These are phyloP conservation scores for Clistopyga incitator DNA, from an alignment of 2,888 invertebrate species.

Conservation along the genomic window DNA sequence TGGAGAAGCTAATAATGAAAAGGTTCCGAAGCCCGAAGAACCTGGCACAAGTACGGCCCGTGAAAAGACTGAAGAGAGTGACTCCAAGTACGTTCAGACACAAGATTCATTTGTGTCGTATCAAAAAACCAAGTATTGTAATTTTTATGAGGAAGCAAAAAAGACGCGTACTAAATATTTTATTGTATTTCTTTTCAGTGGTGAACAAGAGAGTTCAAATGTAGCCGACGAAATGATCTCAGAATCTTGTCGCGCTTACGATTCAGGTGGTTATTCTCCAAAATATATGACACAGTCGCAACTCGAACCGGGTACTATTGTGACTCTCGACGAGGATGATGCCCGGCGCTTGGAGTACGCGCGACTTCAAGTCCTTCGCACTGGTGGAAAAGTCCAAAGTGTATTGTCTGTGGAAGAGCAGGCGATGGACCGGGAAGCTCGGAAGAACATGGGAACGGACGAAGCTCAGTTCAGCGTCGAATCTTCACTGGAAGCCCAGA, in stretches of 20 bases:
- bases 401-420: slow-evolving; percentile 86
- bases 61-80: slow-evolving; percentile 82
- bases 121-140: neutral
- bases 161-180: neutral
- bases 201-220: slow-evolving; percentile 76
- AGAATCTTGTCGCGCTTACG: slow-evolving; percentile 89
- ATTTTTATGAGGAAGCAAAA: too few species aligned
- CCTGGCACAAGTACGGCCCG: slow-evolving; percentile 68
- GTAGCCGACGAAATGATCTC: slow-evolving; percentile 85
- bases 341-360: slow-evolving; percentile 90
- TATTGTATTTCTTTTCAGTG: slow-evolving; percentile 71
- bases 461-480: slow-evolving; percentile 97
- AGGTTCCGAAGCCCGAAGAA: slow-evolving; percentile 74
- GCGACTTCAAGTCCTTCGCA: slow-evolving; percentile 88
- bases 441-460: slow-evolving; percentile 93
- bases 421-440: slow-evolving; percentile 91
- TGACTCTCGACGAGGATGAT: slow-evolving; percentile 92
- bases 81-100: slow-evolving; percentile 75
- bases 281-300: slow-evolving; percentile 87
- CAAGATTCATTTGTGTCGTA: neutral
- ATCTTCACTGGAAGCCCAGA: slow-evolving; percentile 93
- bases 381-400: slow-evolving; percentile 86
- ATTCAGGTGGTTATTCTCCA: slow-evolving; percentile 94
- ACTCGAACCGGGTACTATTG: slow-evolving; percentile 91
- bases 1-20: slow-evolving; percentile 78